A percentile compares a stretch with the other conserved stretches of the same genome.
Conservation (phyloP, 2,113 vertebrate species). For the Pluvianellus socialis region DNA sequence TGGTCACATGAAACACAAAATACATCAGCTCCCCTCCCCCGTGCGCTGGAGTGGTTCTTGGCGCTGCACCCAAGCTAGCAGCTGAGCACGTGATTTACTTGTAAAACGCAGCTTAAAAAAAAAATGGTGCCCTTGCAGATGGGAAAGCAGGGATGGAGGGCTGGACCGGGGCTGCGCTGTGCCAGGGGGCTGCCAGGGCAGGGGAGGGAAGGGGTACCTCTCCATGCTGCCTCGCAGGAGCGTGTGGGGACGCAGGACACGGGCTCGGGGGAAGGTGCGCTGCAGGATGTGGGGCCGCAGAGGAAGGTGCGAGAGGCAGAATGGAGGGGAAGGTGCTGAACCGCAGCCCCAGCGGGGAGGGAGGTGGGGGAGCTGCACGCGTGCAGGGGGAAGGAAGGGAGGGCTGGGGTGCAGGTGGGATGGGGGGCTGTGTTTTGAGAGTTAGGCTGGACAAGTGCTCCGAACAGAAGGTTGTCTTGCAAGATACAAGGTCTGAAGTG, state of each 20-base stretch:
- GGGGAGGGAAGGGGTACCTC: background rate
- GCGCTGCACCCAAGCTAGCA: slow-evolving; percentile 44
- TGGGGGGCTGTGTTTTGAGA: background rate
- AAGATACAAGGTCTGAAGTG: background rate
- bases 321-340: background rate
- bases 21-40: slow-evolving; percentile 40
- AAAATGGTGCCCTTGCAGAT: slow-evolving; percentile 3
- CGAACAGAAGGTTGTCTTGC: background rate
- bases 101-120: slow-evolving; percentile 15
- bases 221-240: background rate
- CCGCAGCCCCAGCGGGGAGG: background rate
- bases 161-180: background rate
- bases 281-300: background rate
- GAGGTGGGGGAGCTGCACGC: background rate
- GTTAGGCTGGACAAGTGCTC: background rate
- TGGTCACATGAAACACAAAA: slow-evolving; percentile 18
- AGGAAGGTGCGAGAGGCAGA: background rate
- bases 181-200: accelerated
- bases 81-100: slow-evolving; percentile 50
- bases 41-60: slow-evolving; percentile 21
- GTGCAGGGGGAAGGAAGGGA: background rate
- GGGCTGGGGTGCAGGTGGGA: background rate
- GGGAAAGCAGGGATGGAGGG: background rate
- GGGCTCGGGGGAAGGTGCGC: background rate
- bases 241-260: background rate